phyloP scores from a whole-genome alignment of 2,888 invertebrate genomes.

The Oscheius sp. region DNA sequence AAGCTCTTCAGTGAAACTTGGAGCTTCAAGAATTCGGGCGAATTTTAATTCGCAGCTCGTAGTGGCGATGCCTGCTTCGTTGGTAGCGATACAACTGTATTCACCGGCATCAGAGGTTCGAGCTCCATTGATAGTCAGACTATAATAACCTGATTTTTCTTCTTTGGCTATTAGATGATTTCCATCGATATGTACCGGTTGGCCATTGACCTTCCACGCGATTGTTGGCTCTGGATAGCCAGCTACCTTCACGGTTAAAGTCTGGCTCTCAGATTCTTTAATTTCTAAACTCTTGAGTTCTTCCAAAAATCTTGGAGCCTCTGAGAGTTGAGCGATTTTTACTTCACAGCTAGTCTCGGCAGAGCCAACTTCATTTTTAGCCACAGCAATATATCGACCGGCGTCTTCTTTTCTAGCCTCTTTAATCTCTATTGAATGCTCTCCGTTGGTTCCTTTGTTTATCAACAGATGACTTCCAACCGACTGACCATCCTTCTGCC shows the following conservation, averaged over 20 bases:
- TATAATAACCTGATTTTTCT: constrained; percentile 76
- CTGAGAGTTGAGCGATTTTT: constrained; percentile 33
- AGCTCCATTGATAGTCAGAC: constrained; percentile 48
- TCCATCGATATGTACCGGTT: constrained; percentile 73
- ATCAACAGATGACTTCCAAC: constrained; percentile 73
- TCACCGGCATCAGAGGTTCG: constrained; percentile 46
- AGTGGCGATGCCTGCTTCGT: constrained; percentile 87
- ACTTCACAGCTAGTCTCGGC: constrained; percentile 48
- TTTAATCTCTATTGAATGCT: constrained; percentile 46
- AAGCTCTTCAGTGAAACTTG: constrained; percentile 45
- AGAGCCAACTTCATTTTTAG: constrained; percentile 48
- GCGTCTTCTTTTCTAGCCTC: constrained; percentile 43
- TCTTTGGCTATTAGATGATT: constrained; percentile 49
- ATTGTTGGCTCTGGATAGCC: constrained; percentile 88
- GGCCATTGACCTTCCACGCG: constrained; percentile 87
- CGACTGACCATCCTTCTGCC: constrained; percentile 82
- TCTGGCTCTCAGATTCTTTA: constrained; percentile 36
- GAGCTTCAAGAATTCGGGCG: constrained; percentile 60
- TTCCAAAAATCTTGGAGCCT: constrained; percentile 43
- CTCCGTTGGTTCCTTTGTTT: constrained; percentile 76
- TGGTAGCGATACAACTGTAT: constrained; percentile 50
- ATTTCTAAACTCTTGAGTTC: constrained; percentile 39
- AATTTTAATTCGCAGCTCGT: constrained; percentile 63
- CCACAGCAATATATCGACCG: constrained; percentile 52
- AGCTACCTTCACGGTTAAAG: constrained; percentile 78